These are phyloP conservation scores for Macroglossus sobrinus DNA, from an alignment of 2,113 vertebrate species.

Conservation along the genomic window DNA sequence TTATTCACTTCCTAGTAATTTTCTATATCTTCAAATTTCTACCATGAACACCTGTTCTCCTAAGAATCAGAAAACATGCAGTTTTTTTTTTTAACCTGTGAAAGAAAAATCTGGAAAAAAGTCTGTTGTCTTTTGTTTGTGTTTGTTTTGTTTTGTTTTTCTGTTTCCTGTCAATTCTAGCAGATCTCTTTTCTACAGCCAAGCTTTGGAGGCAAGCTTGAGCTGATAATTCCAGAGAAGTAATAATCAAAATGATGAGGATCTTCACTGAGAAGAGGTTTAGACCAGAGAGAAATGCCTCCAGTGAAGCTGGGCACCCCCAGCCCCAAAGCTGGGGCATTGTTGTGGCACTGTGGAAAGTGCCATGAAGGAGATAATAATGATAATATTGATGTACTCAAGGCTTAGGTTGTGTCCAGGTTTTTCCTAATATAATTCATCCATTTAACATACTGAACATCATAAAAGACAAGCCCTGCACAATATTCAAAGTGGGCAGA, in stretches of 20 bases:
- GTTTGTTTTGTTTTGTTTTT: not conserved
- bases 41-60: not conserved
- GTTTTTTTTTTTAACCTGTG: not conserved
- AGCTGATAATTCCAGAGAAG: not conserved
- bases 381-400: not conserved
- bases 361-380: not conserved
- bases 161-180: not conserved
- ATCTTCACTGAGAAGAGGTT: not conserved
- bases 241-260: not conserved
- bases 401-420: not conserved
- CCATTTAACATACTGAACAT: not conserved
- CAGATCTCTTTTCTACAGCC: not conserved
- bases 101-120: not conserved
- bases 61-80: not conserved
- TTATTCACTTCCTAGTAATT: not conserved
- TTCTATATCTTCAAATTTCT: not conserved
- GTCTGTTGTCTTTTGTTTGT: not conserved
- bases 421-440: not conserved
- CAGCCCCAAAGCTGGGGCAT: accelerated
- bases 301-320: not conserved
- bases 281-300: not conserved
- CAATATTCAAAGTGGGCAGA: not conserved
- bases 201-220: not conserved
- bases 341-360: not conserved
- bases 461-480: not conserved